A percentile compares a stretch with the other conserved stretches of the same genome.
Evolutionary conservation across 2,113 vertebrate genomes (phyloP).

Genomic region (Crotalus horridus): DNA sequence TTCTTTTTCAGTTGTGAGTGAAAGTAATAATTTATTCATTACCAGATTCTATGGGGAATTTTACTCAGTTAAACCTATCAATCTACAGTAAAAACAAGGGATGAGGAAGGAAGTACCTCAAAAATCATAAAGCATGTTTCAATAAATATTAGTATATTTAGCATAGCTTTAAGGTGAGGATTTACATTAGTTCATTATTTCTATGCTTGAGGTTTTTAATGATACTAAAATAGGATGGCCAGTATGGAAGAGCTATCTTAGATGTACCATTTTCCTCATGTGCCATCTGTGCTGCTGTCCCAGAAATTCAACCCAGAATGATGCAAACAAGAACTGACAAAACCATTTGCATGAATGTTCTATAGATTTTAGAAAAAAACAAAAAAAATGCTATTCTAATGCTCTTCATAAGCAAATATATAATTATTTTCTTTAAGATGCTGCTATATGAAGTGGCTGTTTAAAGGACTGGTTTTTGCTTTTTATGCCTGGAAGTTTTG

Average conservation of each 20-base stretch:
- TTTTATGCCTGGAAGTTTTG: not conserved
- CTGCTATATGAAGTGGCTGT: not conserved
- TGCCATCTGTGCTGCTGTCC: constrained; percentile 26
- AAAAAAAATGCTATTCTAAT: not conserved
- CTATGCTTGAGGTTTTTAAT: constrained; percentile 50
- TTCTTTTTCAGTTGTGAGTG: constrained; percentile 51
- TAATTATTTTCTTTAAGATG: not conserved
- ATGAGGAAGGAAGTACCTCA: constrained; percentile 39
- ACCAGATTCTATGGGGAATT: constrained; percentile 46
- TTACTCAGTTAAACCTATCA: constrained; percentile 44
- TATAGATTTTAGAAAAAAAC: not conserved
- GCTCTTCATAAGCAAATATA: not conserved
- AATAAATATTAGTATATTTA: constrained; percentile 61
- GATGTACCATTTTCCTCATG: constrained; percentile 37
- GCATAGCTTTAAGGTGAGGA: constrained; percentile 51
- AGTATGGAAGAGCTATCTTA: constrained; percentile 53
- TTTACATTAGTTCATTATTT: constrained; percentile 54
- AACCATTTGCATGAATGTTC: constrained; percentile 10
- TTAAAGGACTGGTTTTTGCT: not conserved
- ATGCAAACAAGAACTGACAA: constrained; percentile 28
- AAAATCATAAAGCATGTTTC: constrained; percentile 57
- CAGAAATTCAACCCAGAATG: constrained; percentile 26
- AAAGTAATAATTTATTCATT: constrained; percentile 59
- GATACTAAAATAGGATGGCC: constrained; percentile 52
- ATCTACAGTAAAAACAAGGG: constrained; percentile 27